Evolutionary conservation across 2,113 vertebrate genomes (phyloP).

Genomic region (Elaphurus davidianus): DNA sequence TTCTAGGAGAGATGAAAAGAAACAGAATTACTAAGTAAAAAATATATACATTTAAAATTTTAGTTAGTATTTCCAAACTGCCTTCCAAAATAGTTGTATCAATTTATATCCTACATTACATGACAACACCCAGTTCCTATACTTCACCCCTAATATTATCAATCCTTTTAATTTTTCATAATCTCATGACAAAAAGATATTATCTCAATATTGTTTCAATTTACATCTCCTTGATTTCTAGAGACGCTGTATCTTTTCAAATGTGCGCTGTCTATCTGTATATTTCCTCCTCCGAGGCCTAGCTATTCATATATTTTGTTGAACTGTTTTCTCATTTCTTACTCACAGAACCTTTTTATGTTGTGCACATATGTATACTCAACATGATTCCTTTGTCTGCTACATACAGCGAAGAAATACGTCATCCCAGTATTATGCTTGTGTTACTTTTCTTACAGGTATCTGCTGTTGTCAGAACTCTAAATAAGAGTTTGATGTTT

Average conservation of each 20-base stretch:
- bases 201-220: background rate
- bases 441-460: background rate
- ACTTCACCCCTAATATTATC: background rate
- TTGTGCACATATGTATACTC: background rate
- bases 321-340: slow-evolving; percentile 18
- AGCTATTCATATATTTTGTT: background rate
- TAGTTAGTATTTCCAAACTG: background rate
- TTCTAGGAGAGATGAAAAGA: background rate
- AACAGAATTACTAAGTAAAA: slow-evolving; percentile 3
- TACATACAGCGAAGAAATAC: background rate
- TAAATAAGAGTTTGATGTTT: background rate
- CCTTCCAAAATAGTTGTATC: background rate
- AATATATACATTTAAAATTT: background rate
- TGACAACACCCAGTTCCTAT: background rate
- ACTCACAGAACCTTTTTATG: background rate
- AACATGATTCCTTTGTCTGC: background rate
- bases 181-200: background rate
- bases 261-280: background rate
- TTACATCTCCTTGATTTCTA: background rate
- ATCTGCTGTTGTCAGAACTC: slow-evolving; percentile 5
- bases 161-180: slow-evolving; percentile 23
- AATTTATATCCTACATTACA: background rate
- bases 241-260: background rate
- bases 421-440: background rate
- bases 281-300: background rate